phyloP scores from a whole-genome alignment of 2,113 vertebrate species.

The Cairina moschata region DNA sequence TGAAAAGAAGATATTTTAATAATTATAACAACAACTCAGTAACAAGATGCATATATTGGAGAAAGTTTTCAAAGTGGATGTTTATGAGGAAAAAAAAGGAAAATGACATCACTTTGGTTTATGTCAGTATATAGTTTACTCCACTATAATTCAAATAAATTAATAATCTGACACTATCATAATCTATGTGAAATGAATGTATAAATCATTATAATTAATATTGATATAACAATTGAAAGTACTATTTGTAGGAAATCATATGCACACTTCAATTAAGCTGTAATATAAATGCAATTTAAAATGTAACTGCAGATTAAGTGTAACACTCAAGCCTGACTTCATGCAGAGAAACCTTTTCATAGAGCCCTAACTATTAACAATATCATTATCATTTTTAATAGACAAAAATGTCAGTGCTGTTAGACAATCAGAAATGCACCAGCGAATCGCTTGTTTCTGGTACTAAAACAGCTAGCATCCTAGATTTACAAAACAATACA shows the following conservation, averaged over 20 bases:
- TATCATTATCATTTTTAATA: conserved; percentile 16
- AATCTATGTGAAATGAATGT: conserved; percentile 12
- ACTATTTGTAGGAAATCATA: conserved; percentile 25
- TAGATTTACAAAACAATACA: not conserved
- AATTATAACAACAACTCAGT: not conserved
- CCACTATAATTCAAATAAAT: not conserved
- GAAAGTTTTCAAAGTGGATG: not conserved
- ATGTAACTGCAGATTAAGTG: conserved; percentile 48
- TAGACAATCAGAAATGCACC: not conserved
- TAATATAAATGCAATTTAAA: conserved; percentile 62
- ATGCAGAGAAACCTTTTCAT: conserved; percentile 19
- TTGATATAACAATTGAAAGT: conserved; percentile 31
- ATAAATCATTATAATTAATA: conserved; percentile 25
- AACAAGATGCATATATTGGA: not conserved
- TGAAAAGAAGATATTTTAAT: not conserved
- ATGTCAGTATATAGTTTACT: not conserved
- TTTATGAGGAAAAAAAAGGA: not conserved
- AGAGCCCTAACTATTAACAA: conserved; percentile 1
- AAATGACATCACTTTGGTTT: not conserved
- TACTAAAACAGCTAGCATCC: not conserved
- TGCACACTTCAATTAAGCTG: conserved; percentile 56
- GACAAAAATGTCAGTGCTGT: not conserved
- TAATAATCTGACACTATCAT: not conserved
- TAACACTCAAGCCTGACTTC: conserved; percentile 52
- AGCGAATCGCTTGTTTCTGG: not conserved